Evolutionary conservation across 2,797 vertebrate genomes (phyloP).

Genomic region (Thunnus albacares): DNA sequence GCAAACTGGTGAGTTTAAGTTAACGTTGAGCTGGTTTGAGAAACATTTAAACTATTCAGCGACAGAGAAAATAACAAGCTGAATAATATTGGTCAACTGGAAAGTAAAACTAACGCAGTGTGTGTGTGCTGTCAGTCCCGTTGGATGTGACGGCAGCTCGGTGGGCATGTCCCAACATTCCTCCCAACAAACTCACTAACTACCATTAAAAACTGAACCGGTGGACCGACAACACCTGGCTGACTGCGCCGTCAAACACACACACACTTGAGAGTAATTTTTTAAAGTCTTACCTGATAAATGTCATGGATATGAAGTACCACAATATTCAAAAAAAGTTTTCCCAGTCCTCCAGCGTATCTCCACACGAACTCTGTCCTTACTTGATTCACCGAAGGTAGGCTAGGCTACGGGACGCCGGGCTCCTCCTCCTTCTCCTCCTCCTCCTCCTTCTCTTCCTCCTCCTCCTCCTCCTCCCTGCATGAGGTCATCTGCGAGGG

Average conservation of each 20-base stretch:
- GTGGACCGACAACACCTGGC: not conserved
- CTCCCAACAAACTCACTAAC: constrained; percentile 45
- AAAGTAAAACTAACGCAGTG: not conserved
- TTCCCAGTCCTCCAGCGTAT: constrained; percentile 67
- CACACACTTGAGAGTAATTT: not conserved
- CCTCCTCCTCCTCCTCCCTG: constrained; percentile 71
- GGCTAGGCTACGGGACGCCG: constrained; percentile 37
- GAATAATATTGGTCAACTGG: not conserved
- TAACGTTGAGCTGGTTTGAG: not conserved
- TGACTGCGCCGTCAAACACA: not conserved
- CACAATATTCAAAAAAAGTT: constrained; percentile 65
- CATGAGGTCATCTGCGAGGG: constrained; percentile 80
- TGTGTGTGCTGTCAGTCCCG: constrained; percentile 55
- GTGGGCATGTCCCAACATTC: constrained; percentile 80
- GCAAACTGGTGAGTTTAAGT: not conserved
- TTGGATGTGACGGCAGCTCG: constrained; percentile 35
- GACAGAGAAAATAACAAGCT: not conserved
- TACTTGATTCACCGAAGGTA: constrained; percentile 68
- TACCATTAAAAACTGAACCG: constrained; percentile 12
- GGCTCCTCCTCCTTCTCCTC: constrained; percentile 75
- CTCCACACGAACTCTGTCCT: constrained; percentile 72
- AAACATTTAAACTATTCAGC: not conserved
- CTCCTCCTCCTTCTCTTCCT: constrained; percentile 62
- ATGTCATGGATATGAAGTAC: constrained; percentile 77
- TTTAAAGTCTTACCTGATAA: constrained; percentile 78